Conservation (phyloP, 2,113 vertebrate species). For the Grallaria varia region DNA sequence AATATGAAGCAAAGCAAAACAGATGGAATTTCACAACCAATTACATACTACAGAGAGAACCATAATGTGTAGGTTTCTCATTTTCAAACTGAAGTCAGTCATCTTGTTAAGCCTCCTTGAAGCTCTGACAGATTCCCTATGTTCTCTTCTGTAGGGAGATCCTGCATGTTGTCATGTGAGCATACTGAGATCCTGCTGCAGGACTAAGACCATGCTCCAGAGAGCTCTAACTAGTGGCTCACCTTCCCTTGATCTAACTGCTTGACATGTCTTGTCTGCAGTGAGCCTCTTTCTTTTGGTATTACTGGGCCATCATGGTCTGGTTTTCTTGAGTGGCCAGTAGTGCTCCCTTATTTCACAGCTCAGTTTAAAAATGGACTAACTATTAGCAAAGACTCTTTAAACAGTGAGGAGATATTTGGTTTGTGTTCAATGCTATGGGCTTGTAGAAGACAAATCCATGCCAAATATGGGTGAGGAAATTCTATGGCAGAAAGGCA, state of each 20-base stretch:
- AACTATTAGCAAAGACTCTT: background rate
- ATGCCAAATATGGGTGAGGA: background rate
- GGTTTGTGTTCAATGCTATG: background rate
- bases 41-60: slow-evolving; percentile 9
- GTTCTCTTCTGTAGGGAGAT: background rate
- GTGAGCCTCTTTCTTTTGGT: background rate
- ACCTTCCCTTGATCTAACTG: background rate
- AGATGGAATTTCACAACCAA: slow-evolving; percentile 54
- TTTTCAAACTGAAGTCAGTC: background rate
- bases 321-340: background rate
- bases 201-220: background rate
- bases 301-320: background rate
- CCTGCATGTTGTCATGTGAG: background rate
- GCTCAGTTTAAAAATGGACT: background rate
- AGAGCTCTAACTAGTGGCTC: background rate
- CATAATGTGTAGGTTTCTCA: background rate
- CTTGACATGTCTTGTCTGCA: background rate
- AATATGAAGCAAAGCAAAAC: slow-evolving; percentile 30
- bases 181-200: background rate
- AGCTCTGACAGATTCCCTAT: background rate
- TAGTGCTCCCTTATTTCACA: background rate
- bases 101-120: background rate
- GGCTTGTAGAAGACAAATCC: background rate
- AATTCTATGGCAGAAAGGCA: background rate
- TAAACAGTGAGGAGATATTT: background rate